Conservation (phyloP, 2,113 vertebrate genomes). For the Hemiprocne comata region DNA sequence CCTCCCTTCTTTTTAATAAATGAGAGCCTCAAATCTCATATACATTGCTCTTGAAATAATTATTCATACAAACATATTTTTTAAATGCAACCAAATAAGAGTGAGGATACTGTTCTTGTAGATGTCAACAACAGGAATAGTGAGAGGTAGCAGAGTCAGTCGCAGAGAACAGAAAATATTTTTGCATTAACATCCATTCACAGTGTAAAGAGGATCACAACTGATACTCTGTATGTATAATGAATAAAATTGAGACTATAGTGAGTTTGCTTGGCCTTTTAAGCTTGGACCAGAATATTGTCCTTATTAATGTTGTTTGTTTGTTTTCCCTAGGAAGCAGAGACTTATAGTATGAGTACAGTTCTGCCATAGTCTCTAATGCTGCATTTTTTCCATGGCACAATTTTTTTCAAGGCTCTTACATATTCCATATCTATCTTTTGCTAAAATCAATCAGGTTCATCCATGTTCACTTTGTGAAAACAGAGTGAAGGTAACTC, state of each 20-base stretch:
- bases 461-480: no score
- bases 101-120: background rate
- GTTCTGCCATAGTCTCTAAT: background rate
- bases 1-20: background rate
- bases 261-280: background rate
- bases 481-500: background rate
- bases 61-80: background rate
- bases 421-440: background rate
- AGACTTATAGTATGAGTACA: background rate
- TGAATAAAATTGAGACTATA: background rate
- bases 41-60: background rate
- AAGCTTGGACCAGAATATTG: background rate
- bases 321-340: background rate
- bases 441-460: background rate
- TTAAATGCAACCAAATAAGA: background rate
- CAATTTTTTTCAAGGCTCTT: background rate
- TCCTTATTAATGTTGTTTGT: background rate
- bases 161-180: background rate
- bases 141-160: background rate
- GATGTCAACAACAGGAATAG: background rate
- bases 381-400: background rate
- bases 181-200: background rate
- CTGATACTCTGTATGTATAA: background rate
- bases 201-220: background rate
- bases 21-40: background rate